Evolutionary conservation across 2,797 vertebrate genomes (phyloP).

Genomic region (Catamblyrhynchus diadema): DNA sequence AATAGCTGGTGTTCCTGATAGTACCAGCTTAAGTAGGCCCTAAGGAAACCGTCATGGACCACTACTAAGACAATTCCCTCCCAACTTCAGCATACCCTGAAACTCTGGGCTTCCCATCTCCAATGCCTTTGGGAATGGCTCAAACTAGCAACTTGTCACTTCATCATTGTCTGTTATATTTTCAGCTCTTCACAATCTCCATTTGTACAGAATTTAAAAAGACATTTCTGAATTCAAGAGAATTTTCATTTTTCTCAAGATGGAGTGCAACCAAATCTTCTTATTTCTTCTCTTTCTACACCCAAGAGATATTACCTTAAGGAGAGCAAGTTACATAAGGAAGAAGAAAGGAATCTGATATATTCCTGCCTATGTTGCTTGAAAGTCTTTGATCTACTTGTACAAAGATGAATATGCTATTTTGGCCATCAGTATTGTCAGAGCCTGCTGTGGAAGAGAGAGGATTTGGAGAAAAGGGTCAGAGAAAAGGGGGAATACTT

Average conservation of each 20-base stretch:
- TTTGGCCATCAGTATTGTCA: not conserved
- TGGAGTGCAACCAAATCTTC: not conserved
- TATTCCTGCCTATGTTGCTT: not conserved
- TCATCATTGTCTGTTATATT: not conserved
- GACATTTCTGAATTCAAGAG: not conserved
- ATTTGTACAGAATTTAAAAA: not conserved
- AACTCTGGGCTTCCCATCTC: not conserved
- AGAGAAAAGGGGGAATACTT: not conserved
- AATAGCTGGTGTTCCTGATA: not conserved
- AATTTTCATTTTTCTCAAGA: not conserved
- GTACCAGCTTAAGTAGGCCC: not conserved
- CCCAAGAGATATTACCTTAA: not conserved
- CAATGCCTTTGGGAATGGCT: not conserved
- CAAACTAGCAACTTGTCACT: not conserved
- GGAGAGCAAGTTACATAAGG: not conserved
- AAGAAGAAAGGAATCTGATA: not conserved
- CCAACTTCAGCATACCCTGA: not conserved
- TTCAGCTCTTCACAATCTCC: not conserved
- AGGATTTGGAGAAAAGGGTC: fast-evolving
- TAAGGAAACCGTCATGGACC: not conserved
- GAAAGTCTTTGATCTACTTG: not conserved
- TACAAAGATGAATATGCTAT: not conserved
- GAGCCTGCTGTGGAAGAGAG: not conserved
- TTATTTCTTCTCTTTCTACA: not conserved
- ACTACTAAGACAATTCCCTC: not conserved